Conservation (phyloP, 1,140 invertebrate genomes). For the Fopius arisanus region DNA sequence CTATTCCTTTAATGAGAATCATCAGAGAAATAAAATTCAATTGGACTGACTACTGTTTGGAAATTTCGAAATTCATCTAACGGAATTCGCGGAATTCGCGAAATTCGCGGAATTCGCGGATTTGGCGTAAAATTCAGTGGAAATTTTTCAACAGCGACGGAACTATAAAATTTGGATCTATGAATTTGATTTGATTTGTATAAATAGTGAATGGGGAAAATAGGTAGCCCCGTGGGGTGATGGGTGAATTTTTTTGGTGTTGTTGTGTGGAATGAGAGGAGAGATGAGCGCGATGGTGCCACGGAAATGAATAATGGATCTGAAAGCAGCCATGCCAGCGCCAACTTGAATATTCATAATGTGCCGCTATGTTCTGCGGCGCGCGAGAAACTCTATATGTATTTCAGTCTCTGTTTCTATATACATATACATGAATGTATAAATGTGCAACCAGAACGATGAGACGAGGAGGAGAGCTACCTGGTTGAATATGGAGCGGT, state of each 20-base stretch:
- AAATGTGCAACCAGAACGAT: not conserved
- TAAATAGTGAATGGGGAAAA: not conserved
- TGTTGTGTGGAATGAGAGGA: conserved; percentile 18
- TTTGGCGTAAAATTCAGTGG: too few relatives aligned
- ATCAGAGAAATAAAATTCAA: too few relatives aligned
- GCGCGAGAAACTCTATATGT: conserved; percentile 15
- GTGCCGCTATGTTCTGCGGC: conserved; percentile 30
- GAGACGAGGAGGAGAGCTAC: conserved; percentile 28
- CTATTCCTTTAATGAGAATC: not conserved
- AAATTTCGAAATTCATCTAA: not conserved
- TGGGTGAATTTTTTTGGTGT: not conserved
- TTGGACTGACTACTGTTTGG: too few relatives aligned
- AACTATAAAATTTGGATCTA: too few relatives aligned
- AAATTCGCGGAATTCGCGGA: too few relatives aligned
- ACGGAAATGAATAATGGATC: conserved; percentile 61
- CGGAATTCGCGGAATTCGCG: too few relatives aligned
- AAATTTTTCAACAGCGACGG: too few relatives aligned
- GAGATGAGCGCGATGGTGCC: conserved; percentile 43
- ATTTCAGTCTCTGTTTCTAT: conserved; percentile 20
- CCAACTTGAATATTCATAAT: conserved; percentile 61
- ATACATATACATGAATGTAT: not conserved
- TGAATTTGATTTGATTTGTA: not conserved
- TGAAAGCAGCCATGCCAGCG: conserved; percentile 54
- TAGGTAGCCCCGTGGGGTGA: not conserved
- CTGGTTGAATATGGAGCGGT: conserved; percentile 39